phyloP scores from a whole-genome alignment of 2,888 invertebrate genomes.

The Ophioninae sp. region DNA sequence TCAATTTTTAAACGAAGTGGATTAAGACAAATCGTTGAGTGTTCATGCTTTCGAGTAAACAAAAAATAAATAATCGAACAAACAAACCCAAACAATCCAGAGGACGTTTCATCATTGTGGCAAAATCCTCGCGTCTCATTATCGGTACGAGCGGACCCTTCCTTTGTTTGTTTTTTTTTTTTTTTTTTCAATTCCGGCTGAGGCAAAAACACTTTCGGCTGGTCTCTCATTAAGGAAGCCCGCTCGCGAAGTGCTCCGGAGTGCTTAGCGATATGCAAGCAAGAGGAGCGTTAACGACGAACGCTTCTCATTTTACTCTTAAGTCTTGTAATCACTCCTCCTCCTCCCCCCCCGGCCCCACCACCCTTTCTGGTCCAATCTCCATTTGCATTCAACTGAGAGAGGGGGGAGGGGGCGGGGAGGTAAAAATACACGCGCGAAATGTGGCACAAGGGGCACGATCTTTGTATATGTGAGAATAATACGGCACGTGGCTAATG shows the following conservation, averaged over 20 bases:
- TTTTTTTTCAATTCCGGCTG: background rate
- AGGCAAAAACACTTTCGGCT: background rate
- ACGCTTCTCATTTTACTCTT: conserved; percentile 7
- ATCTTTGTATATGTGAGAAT: conserved; percentile 16
- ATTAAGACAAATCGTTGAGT: no score
- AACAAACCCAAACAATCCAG: background rate
- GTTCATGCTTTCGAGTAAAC: no score
- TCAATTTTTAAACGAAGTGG: no score
- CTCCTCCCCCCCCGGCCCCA: no score
- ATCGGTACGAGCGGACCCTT: background rate
- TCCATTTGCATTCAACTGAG: background rate
- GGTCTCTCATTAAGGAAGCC: conserved; percentile 19
- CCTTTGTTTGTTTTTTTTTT: background rate
- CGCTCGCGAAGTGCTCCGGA: background rate
- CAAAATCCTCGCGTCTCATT: conserved; percentile 24
- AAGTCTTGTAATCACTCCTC: background rate
- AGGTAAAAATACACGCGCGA: conserved; percentile 22
- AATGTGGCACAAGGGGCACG: conserved; percentile 17
- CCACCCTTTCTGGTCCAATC: background rate
- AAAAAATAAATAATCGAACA: background rate
- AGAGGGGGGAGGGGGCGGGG: background rate
- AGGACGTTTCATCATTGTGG: background rate
- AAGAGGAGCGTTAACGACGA: conserved; percentile 21
- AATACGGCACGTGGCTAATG: conserved; percentile 27
- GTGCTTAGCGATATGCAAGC: conserved; percentile 3